A percentile compares a stretch with the other conserved stretches of the same genome.
Conservation (phyloP, 2,113 vertebrate genomes). For the Prunella himalayana region DNA sequence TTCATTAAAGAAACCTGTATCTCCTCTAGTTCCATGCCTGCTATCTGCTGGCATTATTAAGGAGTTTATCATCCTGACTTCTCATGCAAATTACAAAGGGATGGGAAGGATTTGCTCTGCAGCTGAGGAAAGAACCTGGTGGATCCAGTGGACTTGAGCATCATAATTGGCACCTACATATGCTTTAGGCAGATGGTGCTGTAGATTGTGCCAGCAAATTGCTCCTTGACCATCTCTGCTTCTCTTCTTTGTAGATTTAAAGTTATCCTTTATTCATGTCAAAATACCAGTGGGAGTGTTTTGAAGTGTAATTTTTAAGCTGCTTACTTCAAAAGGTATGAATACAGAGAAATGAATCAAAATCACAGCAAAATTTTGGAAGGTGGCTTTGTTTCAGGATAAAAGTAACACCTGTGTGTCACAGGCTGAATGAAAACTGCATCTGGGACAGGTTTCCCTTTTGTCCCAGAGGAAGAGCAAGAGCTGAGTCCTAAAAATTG, state of each 20-base stretch:
- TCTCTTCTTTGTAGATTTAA: neutral
- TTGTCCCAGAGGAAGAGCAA: neutral
- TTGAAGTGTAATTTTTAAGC: neutral
- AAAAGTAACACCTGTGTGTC: neutral
- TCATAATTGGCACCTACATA: neutral
- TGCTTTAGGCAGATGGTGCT: neutral
- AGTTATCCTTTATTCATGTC: neutral
- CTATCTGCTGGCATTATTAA: conserved; percentile 21
- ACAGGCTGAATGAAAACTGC: neutral
- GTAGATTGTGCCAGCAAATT: neutral
- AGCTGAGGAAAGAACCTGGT: neutral
- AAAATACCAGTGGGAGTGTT: neutral
- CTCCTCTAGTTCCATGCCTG: neutral
- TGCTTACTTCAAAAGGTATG: neutral
- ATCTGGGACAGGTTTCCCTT: neutral
- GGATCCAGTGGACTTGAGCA: neutral
- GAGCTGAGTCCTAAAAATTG: neutral
- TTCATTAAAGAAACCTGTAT: conserved; percentile 11
- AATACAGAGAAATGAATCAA: neutral
- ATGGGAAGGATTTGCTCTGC: neutral
- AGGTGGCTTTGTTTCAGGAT: neutral
- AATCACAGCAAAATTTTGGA: neutral
- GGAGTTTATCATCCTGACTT: conserved; percentile 2
- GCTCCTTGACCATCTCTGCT: neutral
- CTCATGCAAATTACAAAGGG: neutral